phyloP scores from a whole-genome alignment of 2,888 invertebrate species.

The Gortyna flavago region DNA sequence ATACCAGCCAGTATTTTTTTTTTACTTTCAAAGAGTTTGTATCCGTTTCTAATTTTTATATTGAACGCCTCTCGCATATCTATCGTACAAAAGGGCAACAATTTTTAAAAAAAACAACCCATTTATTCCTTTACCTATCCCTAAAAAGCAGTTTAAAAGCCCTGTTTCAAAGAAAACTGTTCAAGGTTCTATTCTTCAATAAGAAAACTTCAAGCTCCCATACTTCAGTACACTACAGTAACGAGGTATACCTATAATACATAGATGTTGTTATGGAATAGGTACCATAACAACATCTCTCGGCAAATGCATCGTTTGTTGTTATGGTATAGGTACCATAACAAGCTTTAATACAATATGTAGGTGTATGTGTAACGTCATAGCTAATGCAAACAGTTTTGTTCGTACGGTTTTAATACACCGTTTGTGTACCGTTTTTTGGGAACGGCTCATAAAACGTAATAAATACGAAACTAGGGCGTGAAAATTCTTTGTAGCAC shows the following conservation, averaged over 20 bases:
- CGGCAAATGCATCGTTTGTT: too few species aligned
- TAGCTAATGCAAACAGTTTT: conserved; percentile 13
- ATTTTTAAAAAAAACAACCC: too few species aligned
- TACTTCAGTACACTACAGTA: not conserved
- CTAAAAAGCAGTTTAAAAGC: not conserved
- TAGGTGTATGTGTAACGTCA: not conserved
- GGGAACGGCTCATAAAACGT: conserved; percentile 14
- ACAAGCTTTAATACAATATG: not conserved
- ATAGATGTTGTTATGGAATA: not conserved
- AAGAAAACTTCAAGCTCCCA: not conserved
- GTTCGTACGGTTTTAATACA: conserved; percentile 15
- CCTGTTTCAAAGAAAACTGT: not conserved
- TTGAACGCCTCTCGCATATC: not conserved
- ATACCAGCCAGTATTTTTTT: not conserved
- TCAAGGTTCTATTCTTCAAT: not conserved
- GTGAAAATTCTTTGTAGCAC: conserved; percentile 11
- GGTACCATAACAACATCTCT: not conserved
- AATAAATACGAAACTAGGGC: conserved; percentile 25
- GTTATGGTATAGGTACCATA: not conserved
- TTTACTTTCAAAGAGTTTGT: not conserved
- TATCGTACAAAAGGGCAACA: not conserved
- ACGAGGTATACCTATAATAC: not conserved
- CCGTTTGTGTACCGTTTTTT: not conserved
- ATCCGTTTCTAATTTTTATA: not conserved
- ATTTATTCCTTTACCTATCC: too few species aligned